Evolutionary conservation across 2,888 invertebrate genomes (phyloP).

Genomic region (Cephus spinipes): DNA sequence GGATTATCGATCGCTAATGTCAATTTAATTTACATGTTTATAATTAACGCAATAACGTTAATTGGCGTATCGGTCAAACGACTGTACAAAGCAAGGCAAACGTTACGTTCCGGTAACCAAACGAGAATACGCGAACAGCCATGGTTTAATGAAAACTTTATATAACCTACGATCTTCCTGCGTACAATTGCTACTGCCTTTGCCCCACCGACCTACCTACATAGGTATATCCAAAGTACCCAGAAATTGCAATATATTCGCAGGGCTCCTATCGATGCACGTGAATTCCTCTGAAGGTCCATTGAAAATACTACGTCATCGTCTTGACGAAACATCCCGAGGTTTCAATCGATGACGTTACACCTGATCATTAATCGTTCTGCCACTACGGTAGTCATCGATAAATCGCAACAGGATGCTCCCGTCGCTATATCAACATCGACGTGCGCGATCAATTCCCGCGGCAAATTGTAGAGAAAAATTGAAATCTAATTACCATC

Average conservation of each 20-base stretch:
- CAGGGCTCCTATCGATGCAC: background rate
- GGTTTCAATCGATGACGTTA: background rate
- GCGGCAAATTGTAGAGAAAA: background rate
- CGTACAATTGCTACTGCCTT: background rate
- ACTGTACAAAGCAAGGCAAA: background rate
- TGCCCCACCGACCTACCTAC: background rate
- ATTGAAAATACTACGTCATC: background rate
- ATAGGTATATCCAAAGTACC: background rate
- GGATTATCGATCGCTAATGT: conserved; percentile 37
- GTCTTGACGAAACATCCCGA: background rate
- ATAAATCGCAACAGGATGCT: background rate
- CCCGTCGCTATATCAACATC: background rate
- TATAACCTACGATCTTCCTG: background rate
- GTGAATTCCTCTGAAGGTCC: background rate
- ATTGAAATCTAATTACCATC: background rate
- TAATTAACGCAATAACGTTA: conserved; percentile 16
- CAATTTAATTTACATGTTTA: conserved; percentile 35
- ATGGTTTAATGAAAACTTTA: background rate
- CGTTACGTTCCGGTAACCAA: background rate
- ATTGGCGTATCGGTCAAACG: conserved; percentile 4
- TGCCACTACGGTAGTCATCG: background rate
- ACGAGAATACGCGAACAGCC: background rate
- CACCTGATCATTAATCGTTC: background rate
- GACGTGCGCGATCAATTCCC: background rate
- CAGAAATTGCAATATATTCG: background rate